Conservation (phyloP, 2,797 vertebrate species). For the Rhyacichthys aspro region DNA sequence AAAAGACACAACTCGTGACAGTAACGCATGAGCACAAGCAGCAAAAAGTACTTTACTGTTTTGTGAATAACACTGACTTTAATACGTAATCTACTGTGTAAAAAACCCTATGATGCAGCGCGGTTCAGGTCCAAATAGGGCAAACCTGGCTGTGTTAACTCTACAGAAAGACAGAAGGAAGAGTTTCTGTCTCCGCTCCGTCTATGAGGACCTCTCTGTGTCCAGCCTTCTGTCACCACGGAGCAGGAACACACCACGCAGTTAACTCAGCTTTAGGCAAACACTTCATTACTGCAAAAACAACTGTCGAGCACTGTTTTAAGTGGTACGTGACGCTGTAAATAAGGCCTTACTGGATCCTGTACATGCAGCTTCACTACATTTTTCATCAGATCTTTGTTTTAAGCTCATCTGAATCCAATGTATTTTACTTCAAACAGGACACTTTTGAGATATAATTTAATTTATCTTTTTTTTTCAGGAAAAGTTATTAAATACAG, state of each 20-base stretch:
- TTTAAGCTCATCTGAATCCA: too few relatives aligned
- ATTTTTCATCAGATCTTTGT: too few relatives aligned
- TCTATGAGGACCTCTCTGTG: slow-evolving; percentile 54
- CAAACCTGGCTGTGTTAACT: slow-evolving; percentile 33
- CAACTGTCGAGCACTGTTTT: slow-evolving; percentile 36
- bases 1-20: slow-evolving; percentile 3
- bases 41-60: slow-evolving; percentile 1
- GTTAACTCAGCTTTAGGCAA: too few relatives aligned
- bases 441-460: too few relatives aligned
- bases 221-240: slow-evolving; percentile 51
- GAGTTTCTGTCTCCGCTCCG: slow-evolving; percentile 58
- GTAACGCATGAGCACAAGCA: neutral
- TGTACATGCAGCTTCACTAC: neutral
- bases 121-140: slow-evolving; percentile 25
- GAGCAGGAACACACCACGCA: slow-evolving; percentile 33
- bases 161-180: slow-evolving; percentile 32
- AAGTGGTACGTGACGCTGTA: slow-evolving; percentile 18
- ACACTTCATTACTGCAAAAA: slow-evolving; percentile 48
- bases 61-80: slow-evolving; percentile 1
- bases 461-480: too few relatives aligned
- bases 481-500: too few relatives aligned
- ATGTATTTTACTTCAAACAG: too few relatives aligned
- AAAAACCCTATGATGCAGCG: slow-evolving; percentile 31
- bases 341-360: slow-evolving; percentile 8
- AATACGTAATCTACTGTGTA: neutral